A percentile compares a stretch with the other conserved stretches of the same genome.
These are phyloP conservation scores for Acleris holmiana DNA, from an alignment of 2,888 invertebrate species.

Conservation along the genomic window DNA sequence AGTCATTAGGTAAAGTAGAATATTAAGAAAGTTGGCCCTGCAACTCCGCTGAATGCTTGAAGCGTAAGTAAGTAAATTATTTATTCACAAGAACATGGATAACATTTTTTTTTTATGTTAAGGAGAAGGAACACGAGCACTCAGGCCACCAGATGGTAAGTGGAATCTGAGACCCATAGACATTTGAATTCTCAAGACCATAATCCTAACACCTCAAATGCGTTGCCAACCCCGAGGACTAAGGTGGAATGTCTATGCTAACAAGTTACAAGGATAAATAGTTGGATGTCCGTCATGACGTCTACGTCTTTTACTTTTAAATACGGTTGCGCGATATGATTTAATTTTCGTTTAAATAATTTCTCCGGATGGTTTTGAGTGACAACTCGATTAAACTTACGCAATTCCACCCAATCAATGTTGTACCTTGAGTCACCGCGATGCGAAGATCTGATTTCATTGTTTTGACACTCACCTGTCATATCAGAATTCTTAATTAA, in stretches of 20 bases:
- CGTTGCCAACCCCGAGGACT: no score
- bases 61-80: no score
- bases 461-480: conserved; percentile 43
- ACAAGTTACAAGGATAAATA: no score
- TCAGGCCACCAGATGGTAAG: no score
- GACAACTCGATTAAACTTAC: conserved; percentile 61
- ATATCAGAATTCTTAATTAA: conserved; percentile 48
- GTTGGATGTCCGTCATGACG: background rate
- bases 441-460: conserved; percentile 42
- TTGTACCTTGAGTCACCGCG: conserved; percentile 33
- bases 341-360: conserved; percentile 39
- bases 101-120: no score
- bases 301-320: conserved; percentile 19
- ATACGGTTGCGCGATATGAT: conserved; percentile 14
- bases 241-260: no score
- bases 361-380: conserved; percentile 45
- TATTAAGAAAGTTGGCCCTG: conserved; percentile 41
- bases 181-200: no score
- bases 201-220: no score
- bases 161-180: no score
- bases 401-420: conserved; percentile 48
- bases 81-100: no score
- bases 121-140: no score
- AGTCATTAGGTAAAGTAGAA: conserved; percentile 39
- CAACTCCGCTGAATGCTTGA: background rate